A percentile compares a stretch with the other conserved stretches of the same genome.
These are phyloP conservation scores for Drosophila rubida DNA, from an alignment of 2,888 invertebrate genomes.

Conservation along the genomic window DNA sequence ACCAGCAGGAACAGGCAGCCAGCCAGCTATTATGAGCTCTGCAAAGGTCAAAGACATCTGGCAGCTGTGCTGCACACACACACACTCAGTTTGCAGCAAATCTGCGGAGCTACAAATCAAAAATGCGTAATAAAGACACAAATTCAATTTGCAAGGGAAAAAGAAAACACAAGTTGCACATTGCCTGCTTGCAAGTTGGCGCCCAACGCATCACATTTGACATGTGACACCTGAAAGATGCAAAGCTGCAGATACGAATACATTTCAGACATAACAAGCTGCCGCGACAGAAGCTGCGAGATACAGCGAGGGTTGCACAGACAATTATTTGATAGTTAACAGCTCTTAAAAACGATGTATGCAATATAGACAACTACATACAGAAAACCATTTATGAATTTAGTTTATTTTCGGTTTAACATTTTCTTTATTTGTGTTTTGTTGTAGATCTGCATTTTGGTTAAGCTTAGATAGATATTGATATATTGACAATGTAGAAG, in stretches of 20 bases:
- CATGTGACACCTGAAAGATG: slow-evolving; percentile 72
- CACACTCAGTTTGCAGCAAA: slow-evolving; percentile 13
- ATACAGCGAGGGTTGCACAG: slow-evolving; percentile 10
- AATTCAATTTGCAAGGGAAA: slow-evolving; percentile 26
- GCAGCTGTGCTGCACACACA: slow-evolving; percentile 33
- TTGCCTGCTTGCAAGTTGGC: slow-evolving; percentile 28
- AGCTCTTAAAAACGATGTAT: not conserved
- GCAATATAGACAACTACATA: too few relatives aligned
- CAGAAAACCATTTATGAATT: too few relatives aligned
- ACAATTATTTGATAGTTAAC: not conserved
- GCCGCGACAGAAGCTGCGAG: slow-evolving; percentile 25
- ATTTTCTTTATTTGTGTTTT: too few relatives aligned
- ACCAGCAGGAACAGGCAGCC: slow-evolving; percentile 57
- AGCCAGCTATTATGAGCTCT: slow-evolving; percentile 62
- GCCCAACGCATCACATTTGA: slow-evolving; percentile 49
- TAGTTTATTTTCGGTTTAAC: too few relatives aligned
- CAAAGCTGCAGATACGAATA: slow-evolving; percentile 52
- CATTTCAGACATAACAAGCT: slow-evolving; percentile 52
- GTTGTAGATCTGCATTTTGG: too few relatives aligned
- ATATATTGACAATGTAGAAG: too few relatives aligned
- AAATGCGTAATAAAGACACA: slow-evolving; percentile 77
- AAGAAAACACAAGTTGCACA: slow-evolving; percentile 8
- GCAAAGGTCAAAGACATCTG: slow-evolving; percentile 74
- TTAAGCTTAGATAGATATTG: too few relatives aligned
- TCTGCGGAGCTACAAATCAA: slow-evolving; percentile 66